These are phyloP conservation scores for Molanna angustata DNA, from an alignment of 2,888 invertebrate species.

Conservation along the genomic window DNA sequence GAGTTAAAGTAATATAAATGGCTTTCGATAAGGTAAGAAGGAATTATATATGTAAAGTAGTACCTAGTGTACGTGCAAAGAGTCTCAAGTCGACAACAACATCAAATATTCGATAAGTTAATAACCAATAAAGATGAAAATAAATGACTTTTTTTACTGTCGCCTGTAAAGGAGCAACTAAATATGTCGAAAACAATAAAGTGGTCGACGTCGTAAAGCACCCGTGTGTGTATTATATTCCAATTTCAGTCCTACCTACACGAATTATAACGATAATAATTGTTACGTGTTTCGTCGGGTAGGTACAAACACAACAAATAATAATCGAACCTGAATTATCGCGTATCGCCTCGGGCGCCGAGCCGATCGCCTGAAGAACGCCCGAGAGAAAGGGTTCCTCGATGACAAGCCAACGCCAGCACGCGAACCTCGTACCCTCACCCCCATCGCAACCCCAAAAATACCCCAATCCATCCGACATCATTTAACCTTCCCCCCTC, in stretches of 20 bases:
- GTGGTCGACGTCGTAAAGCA: conserved; percentile 8
- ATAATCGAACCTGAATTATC: conserved; percentile 26
- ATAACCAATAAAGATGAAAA: too few species aligned
- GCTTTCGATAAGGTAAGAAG: too few species aligned
- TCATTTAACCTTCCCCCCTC: conserved; percentile 27
- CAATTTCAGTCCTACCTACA: conserved; percentile 12
- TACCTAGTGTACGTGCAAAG: too few species aligned
- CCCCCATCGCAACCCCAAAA: conserved; percentile 5
- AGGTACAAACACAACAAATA: conserved; percentile 6
- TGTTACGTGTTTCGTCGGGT: conserved; percentile 13
- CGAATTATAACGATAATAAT: conserved; percentile 8
- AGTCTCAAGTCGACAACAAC: too few species aligned
- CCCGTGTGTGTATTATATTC: conserved; percentile 11
- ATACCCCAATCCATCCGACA: conserved; percentile 28
- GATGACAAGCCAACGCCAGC: conserved; percentile 28
- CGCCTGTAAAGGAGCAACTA: conserved; percentile 5
- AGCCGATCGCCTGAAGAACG: conserved; percentile 12
- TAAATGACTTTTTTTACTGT: conserved; percentile 3
- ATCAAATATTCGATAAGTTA: too few species aligned
- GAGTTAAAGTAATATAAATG: too few species aligned
- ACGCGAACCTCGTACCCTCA: conserved; percentile 24
- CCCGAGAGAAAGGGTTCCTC: conserved; percentile 18
- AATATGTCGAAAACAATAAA: conserved; percentile 11
- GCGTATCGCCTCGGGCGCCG: conserved; percentile 23
- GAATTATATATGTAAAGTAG: too few species aligned